phyloP scores from a whole-genome alignment of 2,888 invertebrate genomes.

The Ichneumoninae sp. region DNA sequence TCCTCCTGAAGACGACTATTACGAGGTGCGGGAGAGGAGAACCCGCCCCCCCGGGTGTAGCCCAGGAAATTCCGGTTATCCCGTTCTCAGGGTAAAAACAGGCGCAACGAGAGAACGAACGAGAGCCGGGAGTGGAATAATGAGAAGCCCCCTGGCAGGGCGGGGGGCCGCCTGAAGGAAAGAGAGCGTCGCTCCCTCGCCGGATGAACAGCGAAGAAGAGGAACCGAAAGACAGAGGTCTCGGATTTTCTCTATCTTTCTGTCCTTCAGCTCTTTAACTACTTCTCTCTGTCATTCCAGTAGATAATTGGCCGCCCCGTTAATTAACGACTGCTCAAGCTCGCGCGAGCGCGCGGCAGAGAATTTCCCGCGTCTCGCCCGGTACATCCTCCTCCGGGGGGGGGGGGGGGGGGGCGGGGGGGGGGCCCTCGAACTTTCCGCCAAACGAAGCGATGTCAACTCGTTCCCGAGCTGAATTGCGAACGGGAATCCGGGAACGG shows the following conservation, averaged over 20 bases:
- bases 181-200: neutral
- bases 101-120: constrained; percentile 37
- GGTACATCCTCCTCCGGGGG: constrained; percentile 11
- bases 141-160: constrained; percentile 19
- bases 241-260: constrained; percentile 26
- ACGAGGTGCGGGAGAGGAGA: constrained; percentile 54
- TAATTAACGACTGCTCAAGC: constrained; percentile 60
- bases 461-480: neutral
- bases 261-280: constrained; percentile 3
- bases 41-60: constrained; percentile 31
- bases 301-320: constrained; percentile 61
- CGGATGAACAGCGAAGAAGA: constrained; percentile 12
- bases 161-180: neutral
- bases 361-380: constrained; percentile 34
- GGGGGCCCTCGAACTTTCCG: constrained; percentile 43
- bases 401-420: neutral
- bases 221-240: constrained; percentile 25
- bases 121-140: constrained; percentile 32
- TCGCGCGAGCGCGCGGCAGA: constrained; percentile 33
- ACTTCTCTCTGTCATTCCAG: constrained; percentile 55
- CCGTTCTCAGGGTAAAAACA: constrained; percentile 53
- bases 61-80: constrained; percentile 56
- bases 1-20: constrained; percentile 54
- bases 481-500: constrained; percentile 1
- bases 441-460: constrained; percentile 44